phyloP scores from a whole-genome alignment of 2,888 invertebrate species.

The Rotaria sp. region DNA sequence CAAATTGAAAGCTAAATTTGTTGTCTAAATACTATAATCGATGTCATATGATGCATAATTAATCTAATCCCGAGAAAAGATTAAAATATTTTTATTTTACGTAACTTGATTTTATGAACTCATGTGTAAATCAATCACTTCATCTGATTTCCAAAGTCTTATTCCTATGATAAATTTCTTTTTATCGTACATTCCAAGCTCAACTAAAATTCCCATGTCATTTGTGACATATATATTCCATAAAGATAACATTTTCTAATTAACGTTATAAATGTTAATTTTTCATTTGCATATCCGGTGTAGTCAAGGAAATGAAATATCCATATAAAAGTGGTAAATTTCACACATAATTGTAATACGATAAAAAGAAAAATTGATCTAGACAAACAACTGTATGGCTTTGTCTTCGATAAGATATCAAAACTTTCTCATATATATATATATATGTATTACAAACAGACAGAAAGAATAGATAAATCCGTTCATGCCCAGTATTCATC shows the following conservation, averaged over 20 bases:
- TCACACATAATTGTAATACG: neutral
- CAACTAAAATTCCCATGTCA: too few relatives aligned
- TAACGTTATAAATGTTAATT: neutral
- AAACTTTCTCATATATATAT: neutral
- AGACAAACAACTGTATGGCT: neutral
- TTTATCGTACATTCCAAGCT: too few relatives aligned
- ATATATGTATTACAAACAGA: neutral
- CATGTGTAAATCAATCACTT: too few relatives aligned
- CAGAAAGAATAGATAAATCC: neutral
- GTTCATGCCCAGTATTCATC: neutral
- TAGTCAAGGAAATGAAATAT: neutral
- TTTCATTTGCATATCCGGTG: neutral
- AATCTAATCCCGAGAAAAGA: too few relatives aligned
- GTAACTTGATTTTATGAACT: too few relatives aligned
- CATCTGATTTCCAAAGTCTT: too few relatives aligned
- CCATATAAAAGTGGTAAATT: neutral
- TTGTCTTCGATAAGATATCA: constrained; percentile 5
- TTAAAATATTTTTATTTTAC: too few relatives aligned
- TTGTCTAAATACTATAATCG: too few relatives aligned
- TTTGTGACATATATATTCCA: too few relatives aligned
- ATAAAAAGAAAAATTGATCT: neutral
- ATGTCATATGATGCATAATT: too few relatives aligned
- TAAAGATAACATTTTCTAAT: neutral
- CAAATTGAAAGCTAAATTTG: too few relatives aligned
- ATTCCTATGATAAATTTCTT: too few relatives aligned